These are phyloP conservation scores for Tangachromis dhanisi DNA, from an alignment of 2,113 vertebrate genomes.

Conservation along the genomic window DNA sequence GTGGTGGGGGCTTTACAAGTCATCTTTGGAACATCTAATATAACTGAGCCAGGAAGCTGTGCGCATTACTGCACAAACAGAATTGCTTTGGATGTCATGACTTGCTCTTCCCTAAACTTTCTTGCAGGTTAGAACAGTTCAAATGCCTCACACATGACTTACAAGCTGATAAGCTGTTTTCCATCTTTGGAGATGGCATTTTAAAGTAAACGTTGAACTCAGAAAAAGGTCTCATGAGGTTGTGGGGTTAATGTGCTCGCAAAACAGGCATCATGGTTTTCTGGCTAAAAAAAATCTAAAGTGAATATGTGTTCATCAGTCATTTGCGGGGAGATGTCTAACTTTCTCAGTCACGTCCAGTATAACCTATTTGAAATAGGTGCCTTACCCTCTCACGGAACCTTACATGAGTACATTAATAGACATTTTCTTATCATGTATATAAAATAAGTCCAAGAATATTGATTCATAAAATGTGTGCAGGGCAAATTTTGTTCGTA, in stretches of 20 bases:
- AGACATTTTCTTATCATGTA: neutral
- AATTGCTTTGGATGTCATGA: neutral
- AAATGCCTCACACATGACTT: neutral
- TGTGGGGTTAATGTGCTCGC: neutral
- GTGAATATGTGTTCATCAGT: neutral
- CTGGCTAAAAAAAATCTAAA: neutral
- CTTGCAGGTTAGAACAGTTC: neutral
- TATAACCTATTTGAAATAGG: neutral
- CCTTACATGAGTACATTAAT: neutral
- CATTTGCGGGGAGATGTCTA: neutral
- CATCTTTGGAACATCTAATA: neutral
- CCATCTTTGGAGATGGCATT: neutral
- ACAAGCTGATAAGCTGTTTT: neutral
- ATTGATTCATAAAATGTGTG: neutral
- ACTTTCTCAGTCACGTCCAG: neutral
- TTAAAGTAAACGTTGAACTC: neutral
- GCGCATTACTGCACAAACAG: neutral
- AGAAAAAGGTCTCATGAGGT: neutral
- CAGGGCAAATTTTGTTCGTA: neutral
- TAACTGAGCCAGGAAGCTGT: neutral
- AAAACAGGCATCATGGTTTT: neutral
- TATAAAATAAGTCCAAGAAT: neutral
- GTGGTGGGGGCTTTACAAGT: neutral
- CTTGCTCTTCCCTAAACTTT: neutral
- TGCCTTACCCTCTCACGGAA: neutral